A percentile compares a stretch with the other conserved stretches of the same genome.
Conservation (phyloP, 2,888 invertebrate genomes). For the Pyrocoelia pectoralis region DNA sequence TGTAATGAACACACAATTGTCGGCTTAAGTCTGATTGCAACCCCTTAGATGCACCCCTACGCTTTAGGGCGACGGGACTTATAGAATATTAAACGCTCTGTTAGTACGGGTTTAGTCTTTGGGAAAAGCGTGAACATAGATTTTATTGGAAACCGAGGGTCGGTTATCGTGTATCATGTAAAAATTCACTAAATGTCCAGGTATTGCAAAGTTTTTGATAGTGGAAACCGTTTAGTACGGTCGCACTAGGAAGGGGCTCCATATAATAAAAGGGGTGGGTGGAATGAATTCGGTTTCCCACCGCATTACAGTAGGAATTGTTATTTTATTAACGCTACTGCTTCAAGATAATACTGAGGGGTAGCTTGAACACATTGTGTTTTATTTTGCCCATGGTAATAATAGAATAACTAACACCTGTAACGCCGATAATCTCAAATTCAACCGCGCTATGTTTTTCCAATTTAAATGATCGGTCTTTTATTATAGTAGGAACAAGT, state of each 20-base stretch:
- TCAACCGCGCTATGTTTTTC: too few relatives aligned
- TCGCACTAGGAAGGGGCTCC: background rate
- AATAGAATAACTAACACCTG: too few relatives aligned
- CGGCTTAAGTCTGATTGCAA: constrained; percentile 62
- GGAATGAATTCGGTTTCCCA: constrained; percentile 45
- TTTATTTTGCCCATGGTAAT: background rate
- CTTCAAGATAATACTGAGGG: background rate
- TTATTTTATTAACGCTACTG: constrained; percentile 43
- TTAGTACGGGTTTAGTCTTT: constrained; percentile 52
- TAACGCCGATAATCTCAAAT: too few relatives aligned
- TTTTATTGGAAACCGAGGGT: constrained; percentile 9
- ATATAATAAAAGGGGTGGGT: constrained; percentile 39
- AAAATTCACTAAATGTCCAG: background rate
- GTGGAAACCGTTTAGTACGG: too few relatives aligned
- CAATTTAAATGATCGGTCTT: too few relatives aligned
- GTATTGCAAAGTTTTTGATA: too few relatives aligned
- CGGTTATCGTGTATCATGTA: background rate
- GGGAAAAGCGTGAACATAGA: constrained; percentile 42
- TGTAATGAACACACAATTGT: constrained; percentile 63
- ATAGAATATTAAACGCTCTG: constrained; percentile 58
- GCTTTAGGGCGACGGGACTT: constrained; percentile 50
- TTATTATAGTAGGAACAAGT: too few relatives aligned
- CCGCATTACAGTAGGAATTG: constrained; percentile 44
- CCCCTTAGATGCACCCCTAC: constrained; percentile 47
- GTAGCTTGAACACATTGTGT: background rate